Base-by-base conservation (phyloP, 2,888 invertebrate species). In the Glaucopsyche alexis region DNA sequence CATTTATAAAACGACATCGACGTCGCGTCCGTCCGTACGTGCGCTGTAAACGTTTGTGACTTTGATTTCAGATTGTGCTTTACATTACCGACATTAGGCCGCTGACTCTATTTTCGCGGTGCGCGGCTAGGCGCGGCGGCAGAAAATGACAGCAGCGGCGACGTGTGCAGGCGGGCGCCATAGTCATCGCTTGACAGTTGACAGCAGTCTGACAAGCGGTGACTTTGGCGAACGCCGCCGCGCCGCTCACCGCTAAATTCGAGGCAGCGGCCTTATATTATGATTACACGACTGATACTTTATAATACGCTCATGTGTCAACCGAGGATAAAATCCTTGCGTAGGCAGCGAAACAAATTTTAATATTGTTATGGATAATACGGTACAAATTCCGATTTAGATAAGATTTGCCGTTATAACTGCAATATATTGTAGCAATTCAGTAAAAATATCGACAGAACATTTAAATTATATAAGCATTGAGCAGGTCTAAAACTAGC, bases 361-460 rank as follows among this genome's bases (percentile, higher is more conserved):
- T 45, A 69, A 69, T 69, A 69, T 19, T 49, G 69, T 49, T 49
- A 47, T 49, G 69, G 69, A 7, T 14, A 14, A 49, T 47, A 29
- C 47, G 47, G 47, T 29, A 29, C 29, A 14, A 47, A 49, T 16
- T 19, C 49, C 19, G 47, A 69, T 69, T 69, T 69, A 69, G 29
- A 49, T 69, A 69, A 47, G 7, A 29, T 72, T 67, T 74, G 70
- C 65, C 47, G 49, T 72, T 71, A 73, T 73, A 74, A 74, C 72
- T 55, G 71, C 60, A 60, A 29, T 14, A 29, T 29, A 52, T 19
- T 5, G 16, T 19, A 29, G 11, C 29, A 38, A 6, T 60, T 29
- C 29, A 38, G 60, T 60, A 60, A 29, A 6, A 60, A 4, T 13
- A 47, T 11, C 47, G 29, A 29, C n/a, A n/a, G n/a, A n/a, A n/a